Conservation (phyloP, 2,113 vertebrate species). For the Ptilonorhynchus violaceus region DNA sequence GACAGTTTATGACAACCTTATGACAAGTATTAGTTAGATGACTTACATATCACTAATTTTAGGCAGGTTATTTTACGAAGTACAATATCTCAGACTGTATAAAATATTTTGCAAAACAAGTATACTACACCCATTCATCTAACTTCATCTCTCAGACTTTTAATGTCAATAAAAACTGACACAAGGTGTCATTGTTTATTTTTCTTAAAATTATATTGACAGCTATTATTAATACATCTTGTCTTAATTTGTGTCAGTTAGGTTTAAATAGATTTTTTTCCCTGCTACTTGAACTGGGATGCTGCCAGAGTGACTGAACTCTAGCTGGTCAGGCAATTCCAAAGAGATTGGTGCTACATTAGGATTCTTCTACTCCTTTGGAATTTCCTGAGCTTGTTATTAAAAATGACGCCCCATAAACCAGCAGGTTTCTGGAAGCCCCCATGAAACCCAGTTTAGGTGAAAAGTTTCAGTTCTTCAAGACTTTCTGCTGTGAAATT, state of each 20-base stretch:
- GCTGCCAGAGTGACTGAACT: not conserved
- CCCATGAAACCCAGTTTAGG: not conserved
- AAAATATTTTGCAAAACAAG: not conserved
- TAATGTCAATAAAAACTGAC: not conserved
- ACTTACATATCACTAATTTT: not conserved
- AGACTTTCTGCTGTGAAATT: not conserved
- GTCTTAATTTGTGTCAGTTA: not conserved
- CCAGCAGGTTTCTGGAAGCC: constrained; percentile 8
- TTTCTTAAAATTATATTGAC: not conserved
- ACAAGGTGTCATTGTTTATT: not conserved
- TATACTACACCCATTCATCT: not conserved
- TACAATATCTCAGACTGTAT: not conserved
- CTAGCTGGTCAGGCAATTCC: not conserved
- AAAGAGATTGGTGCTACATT: not conserved
- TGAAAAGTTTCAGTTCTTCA: not conserved
- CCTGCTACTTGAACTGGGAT: not conserved
- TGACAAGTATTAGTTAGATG: not conserved
- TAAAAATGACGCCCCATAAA: constrained; percentile 8
- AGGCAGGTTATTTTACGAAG: not conserved
- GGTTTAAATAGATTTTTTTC: not conserved
- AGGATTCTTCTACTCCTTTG: not conserved
- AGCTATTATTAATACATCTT: not conserved
- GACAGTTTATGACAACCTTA: not conserved
- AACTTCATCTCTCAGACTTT: not conserved
- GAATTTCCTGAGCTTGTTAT: constrained; percentile 34